A percentile compares a stretch with the other conserved stretches of the same genome.
phyloP scores from a whole-genome alignment of 2,113 vertebrate species.

The Cynocephalus volans region DNA sequence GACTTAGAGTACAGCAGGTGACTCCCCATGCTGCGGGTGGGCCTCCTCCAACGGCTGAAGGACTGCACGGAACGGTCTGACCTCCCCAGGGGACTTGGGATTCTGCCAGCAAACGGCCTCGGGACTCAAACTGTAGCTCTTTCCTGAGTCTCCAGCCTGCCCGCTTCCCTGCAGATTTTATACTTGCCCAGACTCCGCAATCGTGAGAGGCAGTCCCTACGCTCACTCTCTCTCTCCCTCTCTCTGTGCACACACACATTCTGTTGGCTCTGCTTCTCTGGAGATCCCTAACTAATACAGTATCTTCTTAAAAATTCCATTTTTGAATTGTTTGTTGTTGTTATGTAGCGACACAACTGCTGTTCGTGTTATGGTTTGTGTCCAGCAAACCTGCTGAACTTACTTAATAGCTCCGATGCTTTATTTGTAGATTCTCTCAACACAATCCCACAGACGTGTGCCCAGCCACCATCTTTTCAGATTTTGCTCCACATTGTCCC shows the following conservation, averaged over 20 bases:
- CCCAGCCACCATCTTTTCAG: not conserved
- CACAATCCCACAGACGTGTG: not conserved
- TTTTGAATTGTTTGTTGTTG: not conserved
- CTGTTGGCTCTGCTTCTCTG: not conserved
- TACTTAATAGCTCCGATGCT: not conserved
- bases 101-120: not conserved
- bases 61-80: not conserved
- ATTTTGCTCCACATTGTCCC: too few species aligned
- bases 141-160: not conserved
- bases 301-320: not conserved
- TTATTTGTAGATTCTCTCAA: not conserved
- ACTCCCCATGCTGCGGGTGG: not conserved
- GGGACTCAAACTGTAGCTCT: too few species aligned
- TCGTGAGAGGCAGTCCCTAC: fast-evolving
- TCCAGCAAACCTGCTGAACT: not conserved
- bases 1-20: not conserved
- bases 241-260: not conserved
- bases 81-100: not conserved
- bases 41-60: not conserved
- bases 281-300: not conserved
- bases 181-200: not conserved
- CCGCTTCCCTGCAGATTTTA: not conserved
- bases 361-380: not conserved
- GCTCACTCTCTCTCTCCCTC: not conserved
- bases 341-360: too few species aligned